These are phyloP conservation scores for Microvelia longipes DNA, from an alignment of 1,140 invertebrate genomes.

Conservation along the genomic window DNA sequence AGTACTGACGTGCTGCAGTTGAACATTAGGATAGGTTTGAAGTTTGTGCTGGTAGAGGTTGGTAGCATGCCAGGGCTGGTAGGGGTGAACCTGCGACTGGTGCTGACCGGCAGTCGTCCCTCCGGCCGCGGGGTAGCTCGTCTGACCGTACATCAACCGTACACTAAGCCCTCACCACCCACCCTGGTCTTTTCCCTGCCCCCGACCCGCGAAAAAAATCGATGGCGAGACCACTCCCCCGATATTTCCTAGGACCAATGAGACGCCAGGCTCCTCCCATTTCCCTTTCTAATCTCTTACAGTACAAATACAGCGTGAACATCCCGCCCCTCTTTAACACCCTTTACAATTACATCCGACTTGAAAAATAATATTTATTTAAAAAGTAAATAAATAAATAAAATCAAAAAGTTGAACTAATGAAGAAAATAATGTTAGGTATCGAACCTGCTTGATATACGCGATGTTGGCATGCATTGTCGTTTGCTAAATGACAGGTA, in stretches of 20 bases:
- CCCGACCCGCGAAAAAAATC: background rate
- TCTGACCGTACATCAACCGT: background rate
- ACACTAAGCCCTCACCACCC: background rate
- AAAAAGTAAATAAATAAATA: background rate
- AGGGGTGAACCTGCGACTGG: background rate
- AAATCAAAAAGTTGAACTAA: constrained; percentile 1
- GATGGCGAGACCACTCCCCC: background rate
- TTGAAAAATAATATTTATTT: constrained; percentile 3
- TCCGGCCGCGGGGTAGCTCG: background rate
- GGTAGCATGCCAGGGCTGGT: background rate
- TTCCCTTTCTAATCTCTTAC: background rate
- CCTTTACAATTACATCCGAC: background rate
- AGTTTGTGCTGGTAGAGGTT: background rate
- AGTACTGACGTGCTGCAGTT: background rate
- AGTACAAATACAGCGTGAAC: constrained; percentile 17
- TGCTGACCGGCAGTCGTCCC: background rate
- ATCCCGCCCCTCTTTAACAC: constrained; percentile 1
- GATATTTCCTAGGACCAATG: background rate
- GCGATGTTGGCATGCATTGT: constrained; percentile 16
- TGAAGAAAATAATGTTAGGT: background rate
- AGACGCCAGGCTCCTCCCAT: constrained; percentile 1
- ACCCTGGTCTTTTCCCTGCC: constrained; percentile 1
- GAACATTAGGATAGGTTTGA: background rate
- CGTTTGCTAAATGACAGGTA: background rate
- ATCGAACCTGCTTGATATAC: constrained; percentile 17